Base-by-base conservation (phyloP, 2,888 invertebrate genomes). In the Neoscelio sp. region DNA sequence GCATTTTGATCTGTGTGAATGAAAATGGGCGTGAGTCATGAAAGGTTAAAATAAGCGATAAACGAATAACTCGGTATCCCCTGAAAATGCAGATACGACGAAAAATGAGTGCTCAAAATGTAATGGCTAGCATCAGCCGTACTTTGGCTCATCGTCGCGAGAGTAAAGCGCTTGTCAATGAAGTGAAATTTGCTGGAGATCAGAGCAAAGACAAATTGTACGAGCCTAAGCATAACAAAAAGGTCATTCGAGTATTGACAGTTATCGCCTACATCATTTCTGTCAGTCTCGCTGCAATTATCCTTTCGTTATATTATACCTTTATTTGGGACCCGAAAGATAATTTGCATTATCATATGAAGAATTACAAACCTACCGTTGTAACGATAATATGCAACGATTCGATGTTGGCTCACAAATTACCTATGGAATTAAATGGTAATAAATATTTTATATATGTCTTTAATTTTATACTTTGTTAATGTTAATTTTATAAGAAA, bases 251-350 rank as follows among this genome's bases (percentile, higher is more conserved):
- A 82, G 96, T 98, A 85, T 93, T 98, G 87, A 98, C 98, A 15
- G 98, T 98, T 83, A 93, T 98, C 86, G 96, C 97, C 58, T 98
- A 98, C 92, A 95, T 98, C 83, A 95, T 98, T 91, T 96, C 97
- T 90, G 98, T 98, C 84, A 98, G 98, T 42, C 92, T 98, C 87
- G 98, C 97, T 13, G 98, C 98, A 56, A 97, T 98, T 86, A 96
- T 98, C 92, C 93, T 98, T 82, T 97, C 97, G 8, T 93, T 97
- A 56, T 98, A 98, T 92, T 98, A 98, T 92, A 95, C 97, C 85
- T 96, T 98, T 91, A 94, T 98, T 90, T 98, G 98, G 98, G 95
- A 97, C 91, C 97, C 97, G 13, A 94, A 93, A 88, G 89, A 90
- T 81, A 84, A 71, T 8, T 40, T 60, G 6, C 30, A 60, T 23